Evolutionary conservation across 1,140 invertebrate genomes (phyloP).

Genomic region (Panagrolaimus sp.): DNA sequence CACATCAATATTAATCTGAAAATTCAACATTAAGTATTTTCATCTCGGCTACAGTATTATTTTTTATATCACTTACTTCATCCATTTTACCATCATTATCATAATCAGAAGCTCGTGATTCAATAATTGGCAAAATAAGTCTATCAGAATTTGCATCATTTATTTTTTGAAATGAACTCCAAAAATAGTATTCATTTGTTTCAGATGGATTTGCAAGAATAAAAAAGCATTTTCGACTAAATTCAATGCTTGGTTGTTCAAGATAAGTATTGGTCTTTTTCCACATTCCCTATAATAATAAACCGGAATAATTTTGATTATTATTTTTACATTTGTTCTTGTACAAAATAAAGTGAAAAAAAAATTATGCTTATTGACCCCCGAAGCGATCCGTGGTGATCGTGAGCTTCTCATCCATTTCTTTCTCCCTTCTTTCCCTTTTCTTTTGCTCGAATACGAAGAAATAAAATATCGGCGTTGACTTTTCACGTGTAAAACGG

Average conservation of each 20-base stretch:
- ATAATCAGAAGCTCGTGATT: slow-evolving; percentile 1
- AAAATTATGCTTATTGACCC: too few relatives aligned
- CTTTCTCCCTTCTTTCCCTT: background rate
- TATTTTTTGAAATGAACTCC: slow-evolving; percentile 16
- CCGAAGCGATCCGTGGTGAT: background rate
- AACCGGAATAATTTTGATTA: background rate
- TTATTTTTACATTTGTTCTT: background rate
- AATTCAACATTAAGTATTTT: background rate
- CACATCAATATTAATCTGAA: background rate
- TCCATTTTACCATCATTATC: slow-evolving; percentile 18
- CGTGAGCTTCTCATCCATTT: background rate
- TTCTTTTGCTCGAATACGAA: background rate
- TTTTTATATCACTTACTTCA: background rate
- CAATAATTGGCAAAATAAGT: slow-evolving; percentile 13
- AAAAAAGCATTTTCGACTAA: slow-evolving; percentile 14
- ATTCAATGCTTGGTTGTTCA: slow-evolving; percentile 20
- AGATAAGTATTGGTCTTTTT: slow-evolving; percentile 17
- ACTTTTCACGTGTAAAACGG: too few relatives aligned
- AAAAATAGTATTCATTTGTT: slow-evolving; percentile 9
- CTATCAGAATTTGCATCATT: slow-evolving; percentile 5
- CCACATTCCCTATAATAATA: slow-evolving; percentile 16
- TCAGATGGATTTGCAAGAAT: slow-evolving; percentile 7
- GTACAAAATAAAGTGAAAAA: too few relatives aligned
- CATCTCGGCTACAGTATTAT: background rate
- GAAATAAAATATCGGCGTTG: background rate